phyloP scores from a whole-genome alignment of 2,888 invertebrate species.

The Xestia sexstrigata region DNA sequence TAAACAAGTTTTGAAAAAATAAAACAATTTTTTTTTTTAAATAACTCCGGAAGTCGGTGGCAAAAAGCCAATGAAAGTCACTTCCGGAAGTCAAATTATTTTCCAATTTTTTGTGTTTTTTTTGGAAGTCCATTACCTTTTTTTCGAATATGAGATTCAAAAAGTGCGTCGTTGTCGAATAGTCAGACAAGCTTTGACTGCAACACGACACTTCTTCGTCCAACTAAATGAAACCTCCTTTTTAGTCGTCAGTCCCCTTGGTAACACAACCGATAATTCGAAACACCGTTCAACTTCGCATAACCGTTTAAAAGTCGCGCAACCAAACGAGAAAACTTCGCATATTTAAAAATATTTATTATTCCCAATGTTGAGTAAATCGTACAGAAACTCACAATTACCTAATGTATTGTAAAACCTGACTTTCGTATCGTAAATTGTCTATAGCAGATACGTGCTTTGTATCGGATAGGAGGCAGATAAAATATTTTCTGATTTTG shows the following conservation, averaged over 20 bases:
- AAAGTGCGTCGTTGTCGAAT: too few species aligned
- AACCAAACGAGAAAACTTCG: slow-evolving; percentile 43
- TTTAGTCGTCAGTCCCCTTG: slow-evolving; percentile 3
- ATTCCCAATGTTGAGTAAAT: slow-evolving; percentile 38
- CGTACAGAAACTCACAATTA: slow-evolving; percentile 61
- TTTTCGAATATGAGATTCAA: too few species aligned
- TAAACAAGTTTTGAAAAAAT: too few species aligned
- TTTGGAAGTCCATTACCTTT: too few species aligned
- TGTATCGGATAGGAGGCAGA: slow-evolving; percentile 55
- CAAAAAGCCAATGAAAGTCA: too few species aligned
- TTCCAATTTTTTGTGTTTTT: too few species aligned
- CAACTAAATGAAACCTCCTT: slow-evolving; percentile 7
- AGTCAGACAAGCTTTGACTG: background rate
- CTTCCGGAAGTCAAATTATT: too few species aligned
- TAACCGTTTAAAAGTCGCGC: slow-evolving; percentile 43
- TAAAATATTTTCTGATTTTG: slow-evolving; percentile 65
- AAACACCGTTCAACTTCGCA: slow-evolving; percentile 35
- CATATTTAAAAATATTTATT: slow-evolving; percentile 46
- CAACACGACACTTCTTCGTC: background rate
- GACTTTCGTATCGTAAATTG: slow-evolving; percentile 63
- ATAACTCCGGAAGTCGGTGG: too few species aligned
- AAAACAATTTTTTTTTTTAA: too few species aligned
- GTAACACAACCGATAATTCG: slow-evolving; percentile 3
- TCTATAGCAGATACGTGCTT: slow-evolving; percentile 61
- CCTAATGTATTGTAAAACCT: slow-evolving; percentile 66